Conservation (phyloP, 2,113 vertebrate genomes). For the Ursus arctos region DNA sequence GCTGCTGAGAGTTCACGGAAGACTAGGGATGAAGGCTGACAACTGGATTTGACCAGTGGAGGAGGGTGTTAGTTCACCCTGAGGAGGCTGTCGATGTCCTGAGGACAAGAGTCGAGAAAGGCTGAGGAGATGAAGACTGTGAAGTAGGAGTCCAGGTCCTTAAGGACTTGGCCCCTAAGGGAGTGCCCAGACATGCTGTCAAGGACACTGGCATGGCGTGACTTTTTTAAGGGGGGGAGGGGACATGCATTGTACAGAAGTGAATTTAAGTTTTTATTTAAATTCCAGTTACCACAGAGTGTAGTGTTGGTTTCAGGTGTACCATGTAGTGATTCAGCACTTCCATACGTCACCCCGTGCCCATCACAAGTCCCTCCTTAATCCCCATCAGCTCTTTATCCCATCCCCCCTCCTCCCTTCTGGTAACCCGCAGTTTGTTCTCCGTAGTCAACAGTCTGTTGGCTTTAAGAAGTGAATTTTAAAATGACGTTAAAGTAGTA, state of each 20-base stretch:
- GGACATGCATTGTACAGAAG: neutral
- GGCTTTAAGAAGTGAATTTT: neutral
- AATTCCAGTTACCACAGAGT: neutral
- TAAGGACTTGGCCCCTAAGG: neutral
- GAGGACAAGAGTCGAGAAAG: neutral
- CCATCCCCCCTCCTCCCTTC: neutral
- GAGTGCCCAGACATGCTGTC: neutral
- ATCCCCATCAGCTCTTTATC: neutral
- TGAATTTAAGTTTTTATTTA: neutral
- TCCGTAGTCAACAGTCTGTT: neutral
- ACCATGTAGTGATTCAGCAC: neutral
- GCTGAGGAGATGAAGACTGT: neutral
- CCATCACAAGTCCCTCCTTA: neutral
- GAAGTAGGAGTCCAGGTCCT: neutral
- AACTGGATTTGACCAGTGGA: neutral
- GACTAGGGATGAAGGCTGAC: too few species aligned
- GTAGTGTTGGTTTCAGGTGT: neutral
- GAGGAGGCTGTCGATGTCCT: neutral
- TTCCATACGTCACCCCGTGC: neutral
- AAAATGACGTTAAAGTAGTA: neutral
- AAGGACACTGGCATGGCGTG: accelerated
- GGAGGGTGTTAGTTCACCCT: neutral
- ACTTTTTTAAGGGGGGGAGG: neutral
- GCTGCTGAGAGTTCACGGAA: neutral
- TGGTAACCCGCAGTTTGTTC: neutral